Base-by-base conservation (phyloP, 2,888 invertebrate genomes). In the Theretra japonica region DNA sequence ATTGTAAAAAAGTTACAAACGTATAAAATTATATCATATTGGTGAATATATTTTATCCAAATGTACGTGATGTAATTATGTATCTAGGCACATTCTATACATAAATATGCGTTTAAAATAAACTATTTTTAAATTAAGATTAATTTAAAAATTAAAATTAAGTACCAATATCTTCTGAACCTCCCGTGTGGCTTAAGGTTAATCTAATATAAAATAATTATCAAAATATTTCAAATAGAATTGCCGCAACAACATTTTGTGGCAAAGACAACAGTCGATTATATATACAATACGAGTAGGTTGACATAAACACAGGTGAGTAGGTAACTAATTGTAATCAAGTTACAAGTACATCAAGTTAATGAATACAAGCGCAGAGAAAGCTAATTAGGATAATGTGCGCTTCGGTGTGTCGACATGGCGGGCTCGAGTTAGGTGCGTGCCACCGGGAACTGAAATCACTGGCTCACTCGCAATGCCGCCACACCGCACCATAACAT, bases 361-460 rank as follows among this genome's bases (percentile, higher is more conserved):
- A 83, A 84, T 83, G 82, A 84, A 82, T 78, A 78, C 80, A 81
- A 82, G 81, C 79, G 75, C 75, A 80, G 80, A 78, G 81, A 86
- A 85, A 88, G 82, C 85, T 90, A 90, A 91, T 91, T 90, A 89
- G 87, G 85, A 88, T 90, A 90, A 90, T 90, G 89, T 83, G 86
- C 80, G 80, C 81, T 75, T 76, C 74, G 80, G 79, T 77, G 79
- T 78, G 82, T 82, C 80, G 81, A 83, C 82, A 80, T 81, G 81
- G 78, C 75, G 80, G 79, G 75, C 79, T 79, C 80, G 79, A 81
- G 82, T 82, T 85, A 86, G 86, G 84, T 86, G 88, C 83, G 83
- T 80, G 82, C 82, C 84, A 72, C 23, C 17, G 88, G 87, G 88
- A 85, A 83, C 77, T 79, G 80, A 88, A 90, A 90, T 90, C 90